Conservation (phyloP, 2,113 vertebrate genomes). For the Platysteira castanea region DNA sequence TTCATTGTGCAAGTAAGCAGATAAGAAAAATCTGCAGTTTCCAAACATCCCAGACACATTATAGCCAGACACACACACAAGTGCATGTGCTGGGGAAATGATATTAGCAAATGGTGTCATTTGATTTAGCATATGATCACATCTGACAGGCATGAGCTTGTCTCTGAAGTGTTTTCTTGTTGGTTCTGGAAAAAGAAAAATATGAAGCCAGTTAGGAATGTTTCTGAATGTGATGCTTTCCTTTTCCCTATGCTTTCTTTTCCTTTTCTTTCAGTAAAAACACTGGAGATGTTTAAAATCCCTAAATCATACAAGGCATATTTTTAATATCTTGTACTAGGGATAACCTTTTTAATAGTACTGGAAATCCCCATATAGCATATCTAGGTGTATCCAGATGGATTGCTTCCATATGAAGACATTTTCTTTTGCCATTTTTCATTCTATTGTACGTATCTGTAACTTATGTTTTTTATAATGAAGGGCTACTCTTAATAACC, state of each 20-base stretch:
- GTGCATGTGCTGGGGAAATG: background rate
- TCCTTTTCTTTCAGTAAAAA: background rate
- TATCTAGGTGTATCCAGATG: constrained; percentile 64
- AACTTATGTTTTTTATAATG: constrained; percentile 61
- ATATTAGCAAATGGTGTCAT: background rate
- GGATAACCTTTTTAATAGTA: constrained; percentile 64
- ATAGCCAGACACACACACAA: background rate
- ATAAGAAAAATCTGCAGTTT: background rate
- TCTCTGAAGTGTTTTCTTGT: background rate
- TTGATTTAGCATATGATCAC: constrained; percentile 1
- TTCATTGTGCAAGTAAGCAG: background rate
- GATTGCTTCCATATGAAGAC: constrained; percentile 68
- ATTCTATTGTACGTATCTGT: background rate
- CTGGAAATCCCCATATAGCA: constrained; percentile 46
- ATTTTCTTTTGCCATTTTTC: constrained; percentile 61
- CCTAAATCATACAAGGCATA: constrained; percentile 47
- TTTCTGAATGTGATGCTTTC: background rate
- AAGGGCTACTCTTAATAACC: constrained; percentile 62
- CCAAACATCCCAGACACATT: background rate
- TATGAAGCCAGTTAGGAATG: background rate
- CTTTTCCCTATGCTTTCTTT: background rate
- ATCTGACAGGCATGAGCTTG: background rate
- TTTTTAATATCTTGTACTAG: constrained; percentile 66
- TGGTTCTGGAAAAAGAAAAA: background rate
- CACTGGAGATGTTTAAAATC: constrained; percentile 34